These are phyloP conservation scores for Phallusia fumigata DNA, from an alignment of 23 tunicate genomes.

Conservation along the genomic window DNA sequence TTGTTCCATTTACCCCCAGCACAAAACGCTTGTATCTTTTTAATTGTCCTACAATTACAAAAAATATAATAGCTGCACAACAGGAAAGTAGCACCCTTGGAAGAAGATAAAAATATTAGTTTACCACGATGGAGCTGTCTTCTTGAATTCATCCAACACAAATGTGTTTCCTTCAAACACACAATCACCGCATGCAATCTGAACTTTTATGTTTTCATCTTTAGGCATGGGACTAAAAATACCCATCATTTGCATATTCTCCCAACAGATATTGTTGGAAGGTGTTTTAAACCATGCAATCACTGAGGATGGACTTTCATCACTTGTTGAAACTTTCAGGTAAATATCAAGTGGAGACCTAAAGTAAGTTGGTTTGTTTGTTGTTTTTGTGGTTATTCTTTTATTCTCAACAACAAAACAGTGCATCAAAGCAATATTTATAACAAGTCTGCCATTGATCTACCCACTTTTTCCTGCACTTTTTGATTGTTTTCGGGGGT, in stretches of 20 bases:
- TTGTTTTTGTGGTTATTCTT: too few relatives aligned
- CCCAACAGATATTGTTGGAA: background rate
- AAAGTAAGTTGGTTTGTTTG: background rate
- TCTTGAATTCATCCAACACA: background rate
- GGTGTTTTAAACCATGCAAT: constrained; percentile 7
- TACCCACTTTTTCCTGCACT: too few relatives aligned
- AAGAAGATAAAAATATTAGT: too few relatives aligned
- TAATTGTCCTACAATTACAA: background rate
- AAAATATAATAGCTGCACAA: too few relatives aligned
- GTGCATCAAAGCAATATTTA: too few relatives aligned
- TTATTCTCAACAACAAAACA: too few relatives aligned
- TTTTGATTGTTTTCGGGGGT: too few relatives aligned
- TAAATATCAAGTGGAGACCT: background rate
- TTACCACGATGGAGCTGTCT: background rate
- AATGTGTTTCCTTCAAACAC: background rate
- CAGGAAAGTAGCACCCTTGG: too few relatives aligned
- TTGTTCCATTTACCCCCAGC: background rate
- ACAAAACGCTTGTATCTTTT: background rate
- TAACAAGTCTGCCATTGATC: too few relatives aligned
- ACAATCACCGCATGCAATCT: background rate
- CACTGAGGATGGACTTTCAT: background rate
- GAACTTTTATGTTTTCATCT: background rate
- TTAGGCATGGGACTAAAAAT: background rate
- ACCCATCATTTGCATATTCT: background rate
- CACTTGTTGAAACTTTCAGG: background rate